Base-by-base conservation (phyloP, 2,797 vertebrate species). In the Emys orbicularis region DNA sequence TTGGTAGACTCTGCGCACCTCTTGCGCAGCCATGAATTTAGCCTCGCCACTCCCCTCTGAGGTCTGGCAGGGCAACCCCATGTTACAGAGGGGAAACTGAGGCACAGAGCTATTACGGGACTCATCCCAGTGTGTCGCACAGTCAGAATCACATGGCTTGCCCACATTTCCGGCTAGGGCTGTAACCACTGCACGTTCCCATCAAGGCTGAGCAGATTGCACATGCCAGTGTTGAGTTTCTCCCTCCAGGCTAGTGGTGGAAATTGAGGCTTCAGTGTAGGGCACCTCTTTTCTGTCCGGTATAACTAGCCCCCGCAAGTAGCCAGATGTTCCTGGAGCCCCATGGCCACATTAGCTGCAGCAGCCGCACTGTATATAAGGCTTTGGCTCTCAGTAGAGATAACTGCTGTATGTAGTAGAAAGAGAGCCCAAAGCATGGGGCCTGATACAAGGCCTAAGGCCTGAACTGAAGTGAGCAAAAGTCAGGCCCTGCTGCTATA, bases 111-210 rank as follows among this genome's bases (percentile, higher is more conserved):
- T 61, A 84, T 15, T 12, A 25, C 68, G 23, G 6, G 18, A 27
- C 89, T 87, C 56, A 83, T 72, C 87, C 2, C 65, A 68, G 13
- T n/a, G 6, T 19, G 16, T 37, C 7, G 54, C 57, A 56, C 61
- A 92, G 79, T 7, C 83, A 53, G 31, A 2, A 0, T 12, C 25
- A 41, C 7, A 61, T 68, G 16, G 6, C 61, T 5, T 15, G 13
- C 21, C 12, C 37, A 52, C 0, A 0, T 1, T 6, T 61, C 29
- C 6, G 31, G 59, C 59, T 61, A 34, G 13, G 12, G 31, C 59
- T 61, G 29, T 61, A 57, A 57, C 12, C 31, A 31, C 29, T 16
- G 50, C 18, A 10, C 8, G 5, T 27, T 50, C 19, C 53, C 49
- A 25, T 41, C 61, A 5, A 52, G 4, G 11, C 61, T 72, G n/a